phyloP scores from a whole-genome alignment of 2,797 vertebrate species.

The Cottoperca gobio region DNA sequence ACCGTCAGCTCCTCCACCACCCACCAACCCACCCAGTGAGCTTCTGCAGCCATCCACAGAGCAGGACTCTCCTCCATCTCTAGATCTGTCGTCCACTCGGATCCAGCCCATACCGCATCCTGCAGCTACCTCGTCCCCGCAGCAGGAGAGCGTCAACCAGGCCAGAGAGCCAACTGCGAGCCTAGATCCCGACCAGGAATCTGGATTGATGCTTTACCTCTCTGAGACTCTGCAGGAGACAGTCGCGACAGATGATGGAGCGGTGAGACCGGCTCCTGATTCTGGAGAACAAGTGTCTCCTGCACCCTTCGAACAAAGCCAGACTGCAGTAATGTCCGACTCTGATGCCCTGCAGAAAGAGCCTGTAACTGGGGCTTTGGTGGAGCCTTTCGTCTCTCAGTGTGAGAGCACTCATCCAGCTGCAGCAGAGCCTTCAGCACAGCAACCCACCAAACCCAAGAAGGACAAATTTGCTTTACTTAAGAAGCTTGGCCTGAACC shows the following conservation, averaged over 20 bases:
- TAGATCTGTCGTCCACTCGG: slow-evolving; percentile 34
- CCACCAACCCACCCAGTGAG: slow-evolving; percentile 37
- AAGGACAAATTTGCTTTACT: slow-evolving; percentile 89
- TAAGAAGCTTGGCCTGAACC: slow-evolving; percentile 90
- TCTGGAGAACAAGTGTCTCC: neutral
- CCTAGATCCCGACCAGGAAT: slow-evolving; percentile 50
- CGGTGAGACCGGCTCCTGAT: slow-evolving; percentile 10
- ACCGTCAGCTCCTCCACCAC: slow-evolving; percentile 36
- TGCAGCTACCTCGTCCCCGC: slow-evolving; percentile 69
- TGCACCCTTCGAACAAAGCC: neutral
- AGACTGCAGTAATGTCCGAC: neutral
- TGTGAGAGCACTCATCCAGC: neutral
- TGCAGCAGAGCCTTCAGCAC: slow-evolving; percentile 19
- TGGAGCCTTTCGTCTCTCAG: slow-evolving; percentile 7
- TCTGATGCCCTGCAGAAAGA: slow-evolving; percentile 22
- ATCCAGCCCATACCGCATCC: slow-evolving; percentile 54
- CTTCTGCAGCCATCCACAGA: slow-evolving; percentile 42
- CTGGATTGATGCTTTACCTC: slow-evolving; percentile 59
- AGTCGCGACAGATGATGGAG: neutral
- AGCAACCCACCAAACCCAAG: slow-evolving; percentile 74
- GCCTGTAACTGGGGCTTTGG: neutral
- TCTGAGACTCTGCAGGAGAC: slow-evolving; percentile 72
- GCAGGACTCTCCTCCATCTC: slow-evolving; percentile 49
- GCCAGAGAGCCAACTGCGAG: neutral
- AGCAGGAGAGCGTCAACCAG: slow-evolving; percentile 45